Percentiles rank a stretch among this genome's conserved stretches.
Conservation (phyloP, 2,888 invertebrate species). For the Gnatocerus cornutus region DNA sequence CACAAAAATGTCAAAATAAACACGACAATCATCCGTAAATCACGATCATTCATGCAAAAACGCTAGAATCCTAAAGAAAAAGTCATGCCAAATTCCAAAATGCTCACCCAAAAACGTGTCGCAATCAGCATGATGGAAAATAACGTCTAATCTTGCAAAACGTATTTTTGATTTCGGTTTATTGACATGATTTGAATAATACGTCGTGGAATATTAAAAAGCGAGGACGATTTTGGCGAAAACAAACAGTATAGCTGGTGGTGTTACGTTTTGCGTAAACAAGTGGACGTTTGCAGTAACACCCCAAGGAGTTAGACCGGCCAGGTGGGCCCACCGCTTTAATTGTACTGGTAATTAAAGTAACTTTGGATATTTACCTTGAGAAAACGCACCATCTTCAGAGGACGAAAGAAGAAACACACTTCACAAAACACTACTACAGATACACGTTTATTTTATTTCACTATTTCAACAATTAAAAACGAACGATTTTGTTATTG, state of each 20-base stretch:
- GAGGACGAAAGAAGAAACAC: constrained; percentile 7
- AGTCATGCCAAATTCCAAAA: constrained; percentile 35
- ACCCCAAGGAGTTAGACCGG: neutral
- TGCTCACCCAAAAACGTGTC: constrained; percentile 20
- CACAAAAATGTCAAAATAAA: constrained; percentile 32
- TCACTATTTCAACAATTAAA: constrained; percentile 22
- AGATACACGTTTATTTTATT: constrained; percentile 6
- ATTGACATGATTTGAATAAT: constrained; percentile 35
- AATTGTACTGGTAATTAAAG: constrained; percentile 31
- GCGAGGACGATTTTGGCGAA: constrained; percentile 24
- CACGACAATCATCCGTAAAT: constrained; percentile 27
- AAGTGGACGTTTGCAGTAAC: neutral
- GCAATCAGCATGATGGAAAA: constrained; percentile 35
- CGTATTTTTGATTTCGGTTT: constrained; percentile 32
- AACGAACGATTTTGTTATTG: constrained; percentile 43
- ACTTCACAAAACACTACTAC: constrained; percentile 23
- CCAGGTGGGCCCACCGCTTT: constrained; percentile 15
- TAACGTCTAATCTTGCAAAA: constrained; percentile 4
- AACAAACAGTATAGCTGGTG: constrained; percentile 6
- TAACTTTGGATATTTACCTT: constrained; percentile 37
- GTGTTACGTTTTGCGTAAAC: constrained; percentile 17
- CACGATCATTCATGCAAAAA: constrained; percentile 16
- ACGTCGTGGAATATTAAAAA: constrained; percentile 20
- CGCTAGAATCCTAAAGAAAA: constrained; percentile 9
- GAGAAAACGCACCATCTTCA: constrained; percentile 36